These are phyloP conservation scores for Macropodus opercularis DNA, from an alignment of 2,797 vertebrate species.

Conservation along the genomic window DNA sequence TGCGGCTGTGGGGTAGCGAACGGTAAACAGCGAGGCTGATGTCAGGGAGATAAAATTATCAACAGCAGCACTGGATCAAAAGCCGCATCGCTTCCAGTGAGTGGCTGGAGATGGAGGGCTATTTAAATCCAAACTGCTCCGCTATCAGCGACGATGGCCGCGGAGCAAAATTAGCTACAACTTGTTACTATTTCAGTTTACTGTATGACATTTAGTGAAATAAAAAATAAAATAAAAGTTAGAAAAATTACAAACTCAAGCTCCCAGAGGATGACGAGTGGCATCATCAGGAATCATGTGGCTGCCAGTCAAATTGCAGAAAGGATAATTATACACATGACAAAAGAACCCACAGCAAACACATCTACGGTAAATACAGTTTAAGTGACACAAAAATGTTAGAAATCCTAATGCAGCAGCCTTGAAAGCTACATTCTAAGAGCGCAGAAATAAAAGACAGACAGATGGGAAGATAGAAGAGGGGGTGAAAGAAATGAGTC, in stretches of 20 bases:
- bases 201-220: too few relatives aligned
- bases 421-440: neutral
- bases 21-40: neutral
- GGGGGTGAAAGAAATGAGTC: neutral
- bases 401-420: neutral
- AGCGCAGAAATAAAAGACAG: neutral
- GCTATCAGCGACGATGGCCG: too few relatives aligned
- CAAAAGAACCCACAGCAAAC: slow-evolving; percentile 1
- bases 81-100: neutral
- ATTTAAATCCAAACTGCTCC: neutral
- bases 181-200: too few relatives aligned
- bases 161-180: too few relatives aligned
- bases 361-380: neutral
- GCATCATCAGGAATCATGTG: neutral
- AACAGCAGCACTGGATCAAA: neutral
- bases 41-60: neutral
- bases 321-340: slow-evolving; percentile 10
- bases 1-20: neutral
- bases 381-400: too few relatives aligned
- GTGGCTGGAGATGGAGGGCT: too few relatives aligned
- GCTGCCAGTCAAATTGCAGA: slow-evolving; percentile 18
- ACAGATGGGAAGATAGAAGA: neutral
- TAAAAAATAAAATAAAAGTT: too few relatives aligned
- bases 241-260: too few relatives aligned
- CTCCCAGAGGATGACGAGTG: slow-evolving; percentile 6